These are phyloP conservation scores for Ischnus inquisitorius DNA, from an alignment of 2,888 invertebrate genomes.

Conservation along the genomic window DNA sequence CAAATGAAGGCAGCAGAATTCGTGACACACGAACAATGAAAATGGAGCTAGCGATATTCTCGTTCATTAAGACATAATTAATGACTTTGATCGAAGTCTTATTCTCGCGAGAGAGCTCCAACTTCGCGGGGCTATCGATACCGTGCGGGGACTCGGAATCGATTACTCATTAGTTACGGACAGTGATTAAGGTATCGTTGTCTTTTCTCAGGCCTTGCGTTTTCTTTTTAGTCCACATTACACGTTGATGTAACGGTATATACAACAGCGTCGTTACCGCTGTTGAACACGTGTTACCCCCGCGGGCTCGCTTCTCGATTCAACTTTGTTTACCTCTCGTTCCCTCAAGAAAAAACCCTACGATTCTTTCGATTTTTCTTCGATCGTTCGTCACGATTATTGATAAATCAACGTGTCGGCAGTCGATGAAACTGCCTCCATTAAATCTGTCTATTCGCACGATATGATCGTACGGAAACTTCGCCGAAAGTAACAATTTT, in stretches of 20 bases:
- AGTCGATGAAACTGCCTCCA: slow-evolving; percentile 13
- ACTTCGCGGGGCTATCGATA: neutral
- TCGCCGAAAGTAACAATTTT: too few species aligned
- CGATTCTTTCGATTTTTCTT: slow-evolving; percentile 61
- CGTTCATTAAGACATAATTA: slow-evolving; percentile 29
- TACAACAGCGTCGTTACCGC: slow-evolving; percentile 12
- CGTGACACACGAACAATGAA: neutral
- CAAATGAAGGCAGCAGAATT: neutral
- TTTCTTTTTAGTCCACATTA: slow-evolving; percentile 3
- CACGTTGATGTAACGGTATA: neutral
- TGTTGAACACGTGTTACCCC: slow-evolving; percentile 42
- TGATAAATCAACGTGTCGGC: slow-evolving; percentile 59
- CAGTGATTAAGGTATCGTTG: slow-evolving; percentile 42
- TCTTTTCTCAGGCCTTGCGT: slow-evolving; percentile 19
- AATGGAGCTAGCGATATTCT: neutral
- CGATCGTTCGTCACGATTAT: slow-evolving; percentile 61
- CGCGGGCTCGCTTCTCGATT: slow-evolving; percentile 40
- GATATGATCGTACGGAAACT: neutral
- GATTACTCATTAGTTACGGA: slow-evolving; percentile 50
- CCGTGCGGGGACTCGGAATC: slow-evolving; percentile 11
- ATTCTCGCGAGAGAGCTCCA: slow-evolving; percentile 28
- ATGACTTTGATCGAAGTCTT: slow-evolving; percentile 37
- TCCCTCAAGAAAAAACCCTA: slow-evolving; percentile 42
- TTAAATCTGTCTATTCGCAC: slow-evolving; percentile 52
- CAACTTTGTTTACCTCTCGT: slow-evolving; percentile 33